Conservation (phyloP, 2,797 vertebrate genomes). For the Myripristis murdjan region DNA sequence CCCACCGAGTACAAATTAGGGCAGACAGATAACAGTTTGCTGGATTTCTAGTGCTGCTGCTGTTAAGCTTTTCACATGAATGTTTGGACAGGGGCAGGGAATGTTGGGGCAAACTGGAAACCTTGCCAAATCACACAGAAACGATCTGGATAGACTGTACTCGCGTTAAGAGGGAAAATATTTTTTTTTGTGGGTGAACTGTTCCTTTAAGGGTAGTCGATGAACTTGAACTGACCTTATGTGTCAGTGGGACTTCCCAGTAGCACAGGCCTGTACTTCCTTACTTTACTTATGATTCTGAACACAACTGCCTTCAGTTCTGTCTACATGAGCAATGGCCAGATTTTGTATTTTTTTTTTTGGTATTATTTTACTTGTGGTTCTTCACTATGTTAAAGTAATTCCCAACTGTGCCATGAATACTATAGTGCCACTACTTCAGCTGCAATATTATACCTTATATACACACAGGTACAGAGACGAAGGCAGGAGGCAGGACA, state of each 20-base stretch:
- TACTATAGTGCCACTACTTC: too few relatives aligned
- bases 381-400: neutral
- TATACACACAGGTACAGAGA: neutral
- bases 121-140: too few relatives aligned
- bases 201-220: neutral
- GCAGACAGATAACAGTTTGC: too few relatives aligned
- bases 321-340: neutral
- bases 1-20: too few relatives aligned
- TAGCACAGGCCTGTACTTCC: conserved; percentile 9
- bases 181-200: too few relatives aligned
- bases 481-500: too few relatives aligned
- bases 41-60: too few relatives aligned
- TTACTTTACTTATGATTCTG: neutral
- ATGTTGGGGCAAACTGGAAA: too few relatives aligned
- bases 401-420: neutral
- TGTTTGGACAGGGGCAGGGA: too few relatives aligned
- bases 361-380: neutral
- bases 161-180: too few relatives aligned
- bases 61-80: too few relatives aligned
- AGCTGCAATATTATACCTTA: neutral
- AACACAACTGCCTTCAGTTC: neutral
- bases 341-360: neutral
- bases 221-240: conserved; percentile 35
- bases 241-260: conserved; percentile 18
- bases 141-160: too few relatives aligned